Percentiles rank a stretch among this genome's conserved stretches.
These are phyloP conservation scores for Tricholauxania praeusta DNA, from an alignment of 2,888 invertebrate genomes.

Conservation along the genomic window DNA sequence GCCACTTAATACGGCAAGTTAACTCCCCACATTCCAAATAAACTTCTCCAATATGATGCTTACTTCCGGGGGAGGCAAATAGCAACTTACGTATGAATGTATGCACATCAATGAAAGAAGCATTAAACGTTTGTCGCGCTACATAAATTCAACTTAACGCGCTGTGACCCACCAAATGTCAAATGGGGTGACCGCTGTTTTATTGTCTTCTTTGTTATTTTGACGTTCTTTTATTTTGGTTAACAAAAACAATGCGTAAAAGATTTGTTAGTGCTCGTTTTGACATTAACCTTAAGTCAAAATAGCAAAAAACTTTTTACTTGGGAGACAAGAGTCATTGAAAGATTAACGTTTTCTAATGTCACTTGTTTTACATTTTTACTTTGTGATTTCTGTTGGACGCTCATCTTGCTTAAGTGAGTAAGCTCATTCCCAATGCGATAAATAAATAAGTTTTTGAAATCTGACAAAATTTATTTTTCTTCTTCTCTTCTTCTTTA, in stretches of 20 bases:
- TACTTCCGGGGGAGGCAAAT: slow-evolving; percentile 48
- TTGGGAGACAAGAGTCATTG: too few species aligned
- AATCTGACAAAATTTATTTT: too few species aligned
- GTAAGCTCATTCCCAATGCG: too few species aligned
- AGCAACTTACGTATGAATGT: slow-evolving; percentile 43
- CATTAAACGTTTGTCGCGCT: slow-evolving; percentile 54
- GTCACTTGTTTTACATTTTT: too few species aligned
- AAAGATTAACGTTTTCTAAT: too few species aligned
- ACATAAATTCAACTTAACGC: slow-evolving; percentile 61
- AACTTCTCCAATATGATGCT: slow-evolving; percentile 28
- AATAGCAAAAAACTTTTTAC: neutral
- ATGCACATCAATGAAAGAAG: slow-evolving; percentile 47
- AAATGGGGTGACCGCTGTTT: slow-evolving; percentile 19
- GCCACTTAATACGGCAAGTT: slow-evolving; percentile 43
- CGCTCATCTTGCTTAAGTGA: too few species aligned
- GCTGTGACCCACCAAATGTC: slow-evolving; percentile 30
- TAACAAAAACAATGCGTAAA: neutral
- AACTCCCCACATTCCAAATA: slow-evolving; percentile 21
- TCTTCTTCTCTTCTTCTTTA: too few species aligned
- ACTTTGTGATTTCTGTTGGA: too few species aligned
- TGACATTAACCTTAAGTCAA: neutral
- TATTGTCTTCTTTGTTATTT: neutral
- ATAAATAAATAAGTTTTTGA: too few species aligned
- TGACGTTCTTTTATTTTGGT: neutral
- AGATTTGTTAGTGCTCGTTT: neutral